Conservation (phyloP, 2,888 invertebrate species). For the Megamerina dolium region DNA sequence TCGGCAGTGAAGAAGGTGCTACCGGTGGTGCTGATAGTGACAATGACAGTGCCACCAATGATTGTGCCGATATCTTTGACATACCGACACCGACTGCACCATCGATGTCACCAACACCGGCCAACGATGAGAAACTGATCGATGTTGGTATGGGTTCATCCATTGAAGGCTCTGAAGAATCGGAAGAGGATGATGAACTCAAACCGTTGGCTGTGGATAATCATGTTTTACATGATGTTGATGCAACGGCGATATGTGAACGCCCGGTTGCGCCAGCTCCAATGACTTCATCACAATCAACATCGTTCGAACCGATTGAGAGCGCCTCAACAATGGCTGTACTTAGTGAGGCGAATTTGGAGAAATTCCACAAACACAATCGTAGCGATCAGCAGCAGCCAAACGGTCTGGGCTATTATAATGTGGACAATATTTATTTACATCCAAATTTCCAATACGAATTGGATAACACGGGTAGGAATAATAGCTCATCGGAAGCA, state of each 20-base stretch:
- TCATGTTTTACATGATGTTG: constrained; percentile 40
- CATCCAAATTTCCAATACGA: constrained; percentile 39
- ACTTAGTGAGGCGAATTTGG: constrained; percentile 41
- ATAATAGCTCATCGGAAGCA: constrained; percentile 17
- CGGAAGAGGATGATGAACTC: constrained; percentile 48
- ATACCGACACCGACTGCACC: constrained; percentile 24
- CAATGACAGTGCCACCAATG: constrained; percentile 18
- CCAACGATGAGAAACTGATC: constrained; percentile 32
- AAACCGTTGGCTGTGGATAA: constrained; percentile 48
- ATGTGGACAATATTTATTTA: constrained; percentile 39
- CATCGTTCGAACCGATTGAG: background rate
- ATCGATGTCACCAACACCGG: constrained; percentile 27
- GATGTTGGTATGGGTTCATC: constrained; percentile 40
- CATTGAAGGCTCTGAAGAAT: constrained; percentile 41
- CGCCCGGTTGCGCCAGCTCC: constrained; percentile 20
- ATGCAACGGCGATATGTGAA: constrained; percentile 16
- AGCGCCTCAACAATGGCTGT: too few relatives aligned
- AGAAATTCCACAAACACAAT: constrained; percentile 40
- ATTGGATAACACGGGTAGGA: constrained; percentile 10
- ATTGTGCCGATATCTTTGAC: constrained; percentile 19
- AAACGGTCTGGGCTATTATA: constrained; percentile 15
- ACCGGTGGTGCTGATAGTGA: constrained; percentile 13
- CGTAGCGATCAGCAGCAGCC: constrained; percentile 13
- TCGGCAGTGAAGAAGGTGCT: constrained; percentile 29
- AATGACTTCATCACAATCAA: background rate